phyloP scores from a whole-genome alignment of 2,888 invertebrate genomes.

The Amphiduros pacificus region DNA sequence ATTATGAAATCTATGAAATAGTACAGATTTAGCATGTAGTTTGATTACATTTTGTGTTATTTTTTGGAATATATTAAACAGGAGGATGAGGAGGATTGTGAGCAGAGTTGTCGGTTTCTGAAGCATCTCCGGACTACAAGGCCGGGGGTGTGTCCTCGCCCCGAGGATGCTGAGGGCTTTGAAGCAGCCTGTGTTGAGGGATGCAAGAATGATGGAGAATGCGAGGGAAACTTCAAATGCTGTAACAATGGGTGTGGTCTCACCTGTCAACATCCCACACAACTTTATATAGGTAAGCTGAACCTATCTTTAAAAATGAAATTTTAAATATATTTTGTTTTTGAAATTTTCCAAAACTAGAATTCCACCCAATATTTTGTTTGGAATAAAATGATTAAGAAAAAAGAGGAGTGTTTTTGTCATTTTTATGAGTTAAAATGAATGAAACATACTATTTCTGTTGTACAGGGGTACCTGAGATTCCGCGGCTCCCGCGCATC shows the following conservation, averaged over 20 bases:
- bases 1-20: too few species aligned
- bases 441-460: too few species aligned
- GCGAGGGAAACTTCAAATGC: neutral
- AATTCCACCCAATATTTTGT: too few species aligned
- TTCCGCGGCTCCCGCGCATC: constrained; percentile 16
- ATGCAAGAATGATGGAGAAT: neutral
- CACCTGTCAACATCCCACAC: neutral
- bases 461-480: constrained; percentile 25
- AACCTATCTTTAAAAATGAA: too few species aligned
- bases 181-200: neutral
- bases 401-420: too few species aligned
- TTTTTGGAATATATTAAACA: too few species aligned
- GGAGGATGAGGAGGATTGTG: constrained; percentile 13
- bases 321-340: too few species aligned
- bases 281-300: neutral
- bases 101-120: constrained; percentile 52
- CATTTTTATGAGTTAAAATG: too few species aligned
- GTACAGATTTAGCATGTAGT: too few species aligned
- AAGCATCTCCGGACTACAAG: constrained; percentile 45
- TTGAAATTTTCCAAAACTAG: too few species aligned
- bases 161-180: neutral
- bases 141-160: constrained; percentile 50
- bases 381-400: too few species aligned
- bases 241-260: neutral
- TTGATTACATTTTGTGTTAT: too few species aligned